Evolutionary conservation across 2,113 vertebrate genomes (phyloP).

Genomic region (Raja brachyura): DNA sequence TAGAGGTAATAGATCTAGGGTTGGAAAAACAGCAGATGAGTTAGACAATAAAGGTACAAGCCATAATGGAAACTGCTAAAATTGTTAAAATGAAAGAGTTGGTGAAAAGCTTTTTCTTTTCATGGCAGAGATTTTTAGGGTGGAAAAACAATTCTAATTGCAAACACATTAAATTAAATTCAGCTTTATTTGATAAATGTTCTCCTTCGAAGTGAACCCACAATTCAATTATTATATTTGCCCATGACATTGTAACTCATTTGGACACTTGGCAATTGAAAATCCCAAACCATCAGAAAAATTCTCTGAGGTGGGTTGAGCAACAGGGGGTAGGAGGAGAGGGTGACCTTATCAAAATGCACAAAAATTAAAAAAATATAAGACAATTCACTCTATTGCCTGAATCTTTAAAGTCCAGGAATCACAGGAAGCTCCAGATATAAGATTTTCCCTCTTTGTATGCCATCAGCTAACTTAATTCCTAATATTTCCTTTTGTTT

Average conservation of each 20-base stretch:
- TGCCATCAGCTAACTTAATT: neutral
- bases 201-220: neutral
- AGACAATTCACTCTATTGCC: neutral
- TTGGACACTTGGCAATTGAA: neutral
- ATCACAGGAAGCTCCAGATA: neutral
- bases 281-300: neutral
- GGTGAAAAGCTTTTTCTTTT: neutral
- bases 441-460: neutral
- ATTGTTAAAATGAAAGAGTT: no score
- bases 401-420: neutral
- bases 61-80: no score
- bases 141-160: neutral
- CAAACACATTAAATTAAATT: neutral
- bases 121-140: neutral
- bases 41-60: no score
- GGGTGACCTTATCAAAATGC: neutral
- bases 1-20: no score
- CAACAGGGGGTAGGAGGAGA: neutral
- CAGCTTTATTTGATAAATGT: neutral
- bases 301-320: neutral
- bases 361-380: neutral
- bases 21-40: no score
- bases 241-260: neutral
- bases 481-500: conserved; percentile 20
- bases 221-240: neutral